These are phyloP conservation scores for Perodicticus potto DNA, from an alignment of 2,797 vertebrate genomes.

Conservation along the genomic window DNA sequence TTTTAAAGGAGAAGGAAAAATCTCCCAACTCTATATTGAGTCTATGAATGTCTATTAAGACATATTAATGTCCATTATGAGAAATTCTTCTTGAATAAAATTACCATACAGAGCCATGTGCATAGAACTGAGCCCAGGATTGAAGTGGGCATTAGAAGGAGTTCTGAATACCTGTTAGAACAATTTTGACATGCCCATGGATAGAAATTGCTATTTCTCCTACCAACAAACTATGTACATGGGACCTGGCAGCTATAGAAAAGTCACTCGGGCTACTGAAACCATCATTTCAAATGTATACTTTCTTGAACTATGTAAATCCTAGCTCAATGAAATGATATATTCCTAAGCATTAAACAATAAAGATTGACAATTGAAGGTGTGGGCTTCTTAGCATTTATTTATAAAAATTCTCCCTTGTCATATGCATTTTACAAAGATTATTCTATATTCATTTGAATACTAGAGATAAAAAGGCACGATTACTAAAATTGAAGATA, in stretches of 20 bases:
- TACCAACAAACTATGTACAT: no score
- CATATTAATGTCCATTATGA: background rate
- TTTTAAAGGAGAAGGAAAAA: background rate
- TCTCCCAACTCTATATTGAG: background rate
- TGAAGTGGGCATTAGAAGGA: background rate
- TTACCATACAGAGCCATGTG: fast-evolving
- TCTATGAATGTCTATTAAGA: background rate
- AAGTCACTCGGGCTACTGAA: background rate
- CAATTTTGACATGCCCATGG: no score
- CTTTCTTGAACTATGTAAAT: background rate
- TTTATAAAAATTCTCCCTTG: background rate
- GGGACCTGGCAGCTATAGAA: fast-evolving
- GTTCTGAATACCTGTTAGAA: background rate
- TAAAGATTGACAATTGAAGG: background rate
- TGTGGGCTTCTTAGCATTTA: background rate
- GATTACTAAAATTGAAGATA: background rate
- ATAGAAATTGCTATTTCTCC: background rate
- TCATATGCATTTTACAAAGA: background rate
- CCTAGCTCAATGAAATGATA: background rate
- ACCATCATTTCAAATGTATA: background rate
- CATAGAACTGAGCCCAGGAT: background rate
- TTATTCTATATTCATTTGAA: background rate
- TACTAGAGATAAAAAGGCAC: background rate
- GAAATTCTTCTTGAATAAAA: background rate
- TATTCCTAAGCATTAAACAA: background rate